These are phyloP conservation scores for Trichomalopsis sarcophagae DNA, from an alignment of 1,140 invertebrate genomes.

Conservation along the genomic window DNA sequence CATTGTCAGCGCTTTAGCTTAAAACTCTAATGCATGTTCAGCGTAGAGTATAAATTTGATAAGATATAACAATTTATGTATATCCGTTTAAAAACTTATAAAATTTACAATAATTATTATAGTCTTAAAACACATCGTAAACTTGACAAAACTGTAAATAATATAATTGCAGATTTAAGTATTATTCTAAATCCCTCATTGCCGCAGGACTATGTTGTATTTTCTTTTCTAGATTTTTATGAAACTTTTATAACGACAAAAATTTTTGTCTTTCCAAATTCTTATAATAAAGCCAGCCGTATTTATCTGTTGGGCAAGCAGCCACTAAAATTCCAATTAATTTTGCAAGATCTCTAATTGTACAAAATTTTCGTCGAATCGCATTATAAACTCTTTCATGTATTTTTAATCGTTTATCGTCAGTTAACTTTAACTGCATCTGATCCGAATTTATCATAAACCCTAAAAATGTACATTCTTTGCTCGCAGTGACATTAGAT, in stretches of 20 bases:
- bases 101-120: no score
- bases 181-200: not conserved
- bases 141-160: no score
- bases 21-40: no score
- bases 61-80: no score
- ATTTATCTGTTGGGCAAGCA: conserved; percentile 30
- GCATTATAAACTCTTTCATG: no score
- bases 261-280: conserved; percentile 48
- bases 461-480: conserved; percentile 38
- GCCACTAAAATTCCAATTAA: conserved; percentile 31
- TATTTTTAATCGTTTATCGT: conserved; percentile 24
- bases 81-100: no score
- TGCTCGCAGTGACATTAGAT: not conserved
- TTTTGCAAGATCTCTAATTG: conserved; percentile 38
- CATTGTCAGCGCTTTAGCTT: no score
- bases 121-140: no score
- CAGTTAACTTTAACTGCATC: not conserved
- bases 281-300: conserved; percentile 52
- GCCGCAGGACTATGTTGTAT: not conserved
- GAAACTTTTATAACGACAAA: conserved; percentile 46
- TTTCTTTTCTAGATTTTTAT: conserved; percentile 31
- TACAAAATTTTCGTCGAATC: conserved; percentile 9
- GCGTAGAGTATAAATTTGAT: no score
- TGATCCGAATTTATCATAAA: conserved; percentile 26
- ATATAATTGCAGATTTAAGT: no score